These are phyloP conservation scores for Dasyurus viverrinus DNA, from an alignment of 2,113 vertebrate genomes.

Conservation along the genomic window DNA sequence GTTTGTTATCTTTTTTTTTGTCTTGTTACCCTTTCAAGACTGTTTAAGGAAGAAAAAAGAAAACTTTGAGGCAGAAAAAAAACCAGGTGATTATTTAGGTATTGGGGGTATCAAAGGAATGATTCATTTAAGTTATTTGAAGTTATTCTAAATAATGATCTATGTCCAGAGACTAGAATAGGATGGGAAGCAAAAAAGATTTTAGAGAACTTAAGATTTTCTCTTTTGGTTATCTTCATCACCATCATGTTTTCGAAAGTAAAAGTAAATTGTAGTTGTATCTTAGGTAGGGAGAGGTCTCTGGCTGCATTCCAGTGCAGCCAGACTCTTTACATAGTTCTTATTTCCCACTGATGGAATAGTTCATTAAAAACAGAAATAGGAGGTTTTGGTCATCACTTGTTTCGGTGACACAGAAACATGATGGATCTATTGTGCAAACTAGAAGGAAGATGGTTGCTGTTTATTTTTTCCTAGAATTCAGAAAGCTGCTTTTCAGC, in stretches of 20 bases:
- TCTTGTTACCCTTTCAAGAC: background rate
- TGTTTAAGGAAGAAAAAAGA: slow-evolving; percentile 5
- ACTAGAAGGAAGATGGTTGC: background rate
- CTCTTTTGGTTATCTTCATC: background rate
- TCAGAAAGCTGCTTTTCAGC: background rate
- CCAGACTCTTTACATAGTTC: background rate
- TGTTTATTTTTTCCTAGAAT: background rate
- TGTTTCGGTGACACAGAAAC: background rate
- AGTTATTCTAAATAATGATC: background rate
- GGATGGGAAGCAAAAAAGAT: background rate
- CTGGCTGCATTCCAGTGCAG: background rate
- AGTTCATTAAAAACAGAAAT: slow-evolving; percentile 20
- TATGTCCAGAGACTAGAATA: background rate
- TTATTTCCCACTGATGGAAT: background rate
- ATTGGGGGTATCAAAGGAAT: background rate
- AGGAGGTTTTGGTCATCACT: background rate
- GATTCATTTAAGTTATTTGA: background rate
- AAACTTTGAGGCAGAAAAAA: background rate
- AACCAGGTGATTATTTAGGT: background rate
- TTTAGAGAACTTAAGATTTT: background rate
- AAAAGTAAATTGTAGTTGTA: background rate
- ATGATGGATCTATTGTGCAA: background rate
- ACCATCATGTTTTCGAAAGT: background rate
- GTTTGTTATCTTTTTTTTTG: background rate
- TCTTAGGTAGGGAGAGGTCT: background rate